A percentile compares a stretch with the other conserved stretches of the same genome.
phyloP scores from a whole-genome alignment of 2,113 vertebrate genomes.

The Actenoides hombroni region DNA sequence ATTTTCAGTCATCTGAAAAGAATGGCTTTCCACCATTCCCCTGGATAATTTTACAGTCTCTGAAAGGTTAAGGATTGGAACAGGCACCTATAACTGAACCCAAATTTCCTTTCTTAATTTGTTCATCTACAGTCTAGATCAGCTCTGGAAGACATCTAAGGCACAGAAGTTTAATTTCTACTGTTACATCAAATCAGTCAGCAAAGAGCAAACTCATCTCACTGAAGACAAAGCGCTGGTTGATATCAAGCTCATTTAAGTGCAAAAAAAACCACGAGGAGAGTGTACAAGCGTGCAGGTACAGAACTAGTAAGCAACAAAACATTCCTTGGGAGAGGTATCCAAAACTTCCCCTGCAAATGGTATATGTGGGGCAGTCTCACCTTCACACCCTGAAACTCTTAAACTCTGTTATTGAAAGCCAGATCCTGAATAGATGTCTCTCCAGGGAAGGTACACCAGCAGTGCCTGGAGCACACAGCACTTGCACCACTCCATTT shows the following conservation, averaged over 20 bases:
- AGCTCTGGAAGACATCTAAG: not conserved
- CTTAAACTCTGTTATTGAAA: not conserved
- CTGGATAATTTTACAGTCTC: not conserved
- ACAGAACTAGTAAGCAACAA: not conserved
- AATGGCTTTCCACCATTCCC: not conserved
- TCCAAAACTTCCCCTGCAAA: not conserved
- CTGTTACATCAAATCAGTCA: not conserved
- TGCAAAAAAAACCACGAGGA: not conserved
- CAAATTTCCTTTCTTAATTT: not conserved
- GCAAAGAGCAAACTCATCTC: not conserved
- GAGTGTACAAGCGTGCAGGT: not conserved
- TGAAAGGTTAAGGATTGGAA: not conserved
- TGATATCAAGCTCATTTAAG: not conserved
- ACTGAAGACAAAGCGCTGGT: not conserved
- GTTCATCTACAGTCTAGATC: not conserved
- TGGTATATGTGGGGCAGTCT: not conserved
- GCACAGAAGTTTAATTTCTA: not conserved
- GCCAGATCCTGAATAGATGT: not conserved
- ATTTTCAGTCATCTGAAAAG: not conserved
- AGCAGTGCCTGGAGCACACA: accelerated
- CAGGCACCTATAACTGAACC: not conserved
- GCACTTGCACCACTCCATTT: not conserved
- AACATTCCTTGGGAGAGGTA: not conserved
- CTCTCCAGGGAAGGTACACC: not conserved
- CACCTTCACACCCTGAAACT: not conserved